These are phyloP conservation scores for Gymnosoma rotundatum DNA, from an alignment of 2,888 invertebrate genomes.

Conservation along the genomic window DNA sequence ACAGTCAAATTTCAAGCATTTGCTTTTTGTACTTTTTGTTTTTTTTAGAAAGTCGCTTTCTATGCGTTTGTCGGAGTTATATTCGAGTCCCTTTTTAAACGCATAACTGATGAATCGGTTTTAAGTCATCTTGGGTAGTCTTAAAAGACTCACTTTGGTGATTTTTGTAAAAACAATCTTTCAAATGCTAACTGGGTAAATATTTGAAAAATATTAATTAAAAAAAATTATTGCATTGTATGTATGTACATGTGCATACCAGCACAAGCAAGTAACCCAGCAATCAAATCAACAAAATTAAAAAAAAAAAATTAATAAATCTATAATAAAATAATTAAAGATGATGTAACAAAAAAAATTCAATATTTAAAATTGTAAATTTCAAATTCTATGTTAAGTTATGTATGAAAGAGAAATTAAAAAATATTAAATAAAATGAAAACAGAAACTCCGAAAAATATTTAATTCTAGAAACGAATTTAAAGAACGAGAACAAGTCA, in stretches of 20 bases:
- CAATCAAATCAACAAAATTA: conserved; percentile 57
- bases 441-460: conserved; percentile 66
- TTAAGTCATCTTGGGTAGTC: too few relatives aligned
- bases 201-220: not conserved
- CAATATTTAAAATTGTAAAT: conserved; percentile 80
- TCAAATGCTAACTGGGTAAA: too few relatives aligned
- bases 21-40: too few relatives aligned
- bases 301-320: conserved; percentile 35
- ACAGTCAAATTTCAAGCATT: too few relatives aligned
- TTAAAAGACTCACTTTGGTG: too few relatives aligned
- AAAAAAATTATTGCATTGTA: conserved; percentile 30
- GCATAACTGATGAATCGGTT: too few relatives aligned
- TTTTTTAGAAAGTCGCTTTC: too few relatives aligned
- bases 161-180: too few relatives aligned
- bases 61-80: too few relatives aligned
- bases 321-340: conserved; percentile 46
- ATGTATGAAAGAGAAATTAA: conserved; percentile 67
- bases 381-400: conserved; percentile 77
- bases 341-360: conserved; percentile 60
- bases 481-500: too few relatives aligned
- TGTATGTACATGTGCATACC: conserved; percentile 58
- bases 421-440: conserved; percentile 67
- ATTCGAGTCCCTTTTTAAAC: too few relatives aligned
- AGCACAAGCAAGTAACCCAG: conserved; percentile 61
- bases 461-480: conserved; percentile 9